Base-by-base conservation (phyloP, 2,888 invertebrate species). In the Cantharis lateralis region DNA sequence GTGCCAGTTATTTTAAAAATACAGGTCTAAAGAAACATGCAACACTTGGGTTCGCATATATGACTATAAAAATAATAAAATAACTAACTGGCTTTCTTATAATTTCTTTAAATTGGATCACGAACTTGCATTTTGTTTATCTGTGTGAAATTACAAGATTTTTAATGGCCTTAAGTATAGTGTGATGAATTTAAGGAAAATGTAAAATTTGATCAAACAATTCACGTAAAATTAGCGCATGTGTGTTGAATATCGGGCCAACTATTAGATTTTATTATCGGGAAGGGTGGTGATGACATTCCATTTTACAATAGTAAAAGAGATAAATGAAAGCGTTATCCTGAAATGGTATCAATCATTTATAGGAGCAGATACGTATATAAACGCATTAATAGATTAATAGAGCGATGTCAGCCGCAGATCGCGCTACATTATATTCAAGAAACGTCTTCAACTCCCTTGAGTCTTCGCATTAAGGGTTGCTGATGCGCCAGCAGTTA, bases 401-500 rank as follows among this genome's bases (percentile, higher is more conserved):
- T 85, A 84, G 84, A 82, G 82, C 81, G 81, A 83, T 81, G 80
- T 80, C 80, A 81, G 79, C 79, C 72, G 64, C 74, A 77, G 75
- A 64, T 75, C 73, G 78, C 72, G 77, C 76, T 71, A 70, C 79
- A 80, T 82, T 81, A 80, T 83, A 84, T 85, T 83, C 83, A 84
- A 79, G 83, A 71, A 78, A 80, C 82, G 84, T 84, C 79, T 82
- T 74, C 74, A 76, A 82, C 81, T 83, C 81, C 79, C 81, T 78
- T 70, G 82, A 83, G 83, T 81, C 81, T 80, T 80, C 82, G 81
- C 81, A 82, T 82, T 82, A 82, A 80, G 79, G 82, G 84, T 82
- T 82, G 82, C 83, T 82, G 83, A 82, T 82, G 82, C 80, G 82
- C 80, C 80, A 81, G 84, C 83, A 84, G 85, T 85, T 85, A 85